Base-by-base conservation (phyloP, 1,140 invertebrate genomes). In the Zaprionus davidi region DNA sequence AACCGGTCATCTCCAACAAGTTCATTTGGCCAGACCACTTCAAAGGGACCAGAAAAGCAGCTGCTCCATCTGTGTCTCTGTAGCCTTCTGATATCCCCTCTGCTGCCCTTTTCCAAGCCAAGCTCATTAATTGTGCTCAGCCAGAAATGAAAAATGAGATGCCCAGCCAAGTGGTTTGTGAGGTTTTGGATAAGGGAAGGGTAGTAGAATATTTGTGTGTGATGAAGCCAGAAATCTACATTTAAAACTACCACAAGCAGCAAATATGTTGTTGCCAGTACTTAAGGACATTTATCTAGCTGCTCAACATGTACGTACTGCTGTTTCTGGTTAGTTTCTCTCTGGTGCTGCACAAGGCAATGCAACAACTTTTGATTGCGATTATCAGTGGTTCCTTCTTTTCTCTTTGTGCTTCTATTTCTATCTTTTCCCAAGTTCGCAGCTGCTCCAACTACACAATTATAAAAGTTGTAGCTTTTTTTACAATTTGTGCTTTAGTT, bases 61-160 rank as follows among this genome's bases (percentile, higher is more conserved):
- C 22, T 49, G 22, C 41, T n/a, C n/a, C 41, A n/a, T 17, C n/a
- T 46, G 41, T 46, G 41, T 17, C 28, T 59, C 13, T 6, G 4
- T 22, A 9, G 9, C n/a, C n/a, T 46, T 17, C 7, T 17, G 2
- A 9, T n/a, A 46, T 17, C n/a, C 41, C 2, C 41, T 46, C 41
- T 46, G 41, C 7, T 9, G n/a, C 5, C 28, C 15, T 28, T 49
- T 3, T 24, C 2, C 71, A 46, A 1, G 44, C 53, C 69, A 59
- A 70, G 64, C 60, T 78, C 78, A 84, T 84, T 84, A 84, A 84
- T 81, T 84, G 73, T 84, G 36, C 66, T 81, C 64, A 84, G 60
- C 63, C 78, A 68, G 60, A 81, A 72, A 84, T 81, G 75, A 84
- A 81, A 84, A 81, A 84, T 84, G 78, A 84, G 73, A 67, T 66